A percentile compares a stretch with the other conserved stretches of the same genome.
Conservation (phyloP, 2,113 vertebrate genomes). For the Nothoprocta perdicaria region DNA sequence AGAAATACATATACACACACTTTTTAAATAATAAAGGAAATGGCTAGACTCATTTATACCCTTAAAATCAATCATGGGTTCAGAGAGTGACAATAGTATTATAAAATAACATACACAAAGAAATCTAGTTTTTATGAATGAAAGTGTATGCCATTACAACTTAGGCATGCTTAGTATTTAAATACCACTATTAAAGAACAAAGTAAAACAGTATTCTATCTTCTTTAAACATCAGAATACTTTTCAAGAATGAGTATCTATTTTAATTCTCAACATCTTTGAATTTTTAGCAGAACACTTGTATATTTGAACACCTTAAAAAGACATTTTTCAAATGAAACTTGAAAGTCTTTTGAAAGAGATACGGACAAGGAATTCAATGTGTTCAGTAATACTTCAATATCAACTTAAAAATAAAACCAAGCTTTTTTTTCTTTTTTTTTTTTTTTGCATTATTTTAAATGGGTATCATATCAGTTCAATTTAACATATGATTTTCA, state of each 20-base stretch:
- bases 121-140: not conserved
- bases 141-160: not conserved
- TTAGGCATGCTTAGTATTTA: not conserved
- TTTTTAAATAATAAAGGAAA: not conserved
- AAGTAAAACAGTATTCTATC: not conserved
- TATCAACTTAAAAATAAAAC: not conserved
- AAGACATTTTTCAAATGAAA: not conserved
- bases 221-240: not conserved
- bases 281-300: not conserved
- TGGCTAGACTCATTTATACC: not conserved
- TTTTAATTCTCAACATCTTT: not conserved
- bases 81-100: not conserved
- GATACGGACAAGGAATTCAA: too few species aligned
- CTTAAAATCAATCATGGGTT: not conserved
- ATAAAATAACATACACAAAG: not conserved
- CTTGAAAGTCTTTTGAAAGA: not conserved
- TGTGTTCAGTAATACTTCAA: not conserved
- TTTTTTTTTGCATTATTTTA: not conserved
- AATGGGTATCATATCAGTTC: not conserved
- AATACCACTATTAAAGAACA: not conserved
- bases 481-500: not conserved
- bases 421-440: too few species aligned
- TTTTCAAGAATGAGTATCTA: not conserved
- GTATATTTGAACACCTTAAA: not conserved
- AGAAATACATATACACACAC: not conserved